Base-by-base conservation (phyloP, 2,113 vertebrate species). In the Marcusenius ussheri region DNA sequence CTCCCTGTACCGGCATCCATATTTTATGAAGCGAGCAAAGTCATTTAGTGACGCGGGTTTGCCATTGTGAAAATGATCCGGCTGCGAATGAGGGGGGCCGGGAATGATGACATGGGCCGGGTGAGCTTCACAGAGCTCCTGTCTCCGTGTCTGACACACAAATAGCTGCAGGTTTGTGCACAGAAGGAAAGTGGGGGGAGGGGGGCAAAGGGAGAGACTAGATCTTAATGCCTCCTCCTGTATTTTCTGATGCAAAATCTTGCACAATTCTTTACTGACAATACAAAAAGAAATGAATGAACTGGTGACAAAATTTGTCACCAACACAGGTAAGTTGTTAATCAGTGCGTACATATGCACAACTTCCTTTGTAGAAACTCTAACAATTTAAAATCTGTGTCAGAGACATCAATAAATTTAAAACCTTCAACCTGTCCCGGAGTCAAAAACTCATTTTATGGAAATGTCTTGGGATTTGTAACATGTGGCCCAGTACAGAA, bases 11-110 rank as follows among this genome's bases (percentile, higher is more conserved):
- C 95, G 94, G 92, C 93, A 95, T 96, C 91, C 93, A 95, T 96
- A 95, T 96, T 96, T 95, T 94, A 96, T 95, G 94, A 95, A 92
- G 89, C 91, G 90, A 89, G 93, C 91, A 93, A 91, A 93, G 94
- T 92, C 93, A 92, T 94, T 96, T 93, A 94, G 93, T 91, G 93
- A 88, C 21, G 93, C 94, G 94, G 93, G 94, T 94, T 93, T 93
- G 91, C 90, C 93, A 91, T 91, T 93, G 91, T 92, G 90, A 92
- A 93, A 94, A 94, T 62, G 77, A 90, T 45, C 91, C 87, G 83
- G 45, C 42, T 88, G 46, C 31, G 39, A 42, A 89, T 83, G 19
- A 88, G 53, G 58, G 84, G 88, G 42, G 35, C 6, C 42, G 87
- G 66, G 50, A 13, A 88, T 86, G 88, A 83, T 84, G 84, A 87